Conservation (phyloP, 2,113 vertebrate species). For the Tylochromis polylepis region DNA sequence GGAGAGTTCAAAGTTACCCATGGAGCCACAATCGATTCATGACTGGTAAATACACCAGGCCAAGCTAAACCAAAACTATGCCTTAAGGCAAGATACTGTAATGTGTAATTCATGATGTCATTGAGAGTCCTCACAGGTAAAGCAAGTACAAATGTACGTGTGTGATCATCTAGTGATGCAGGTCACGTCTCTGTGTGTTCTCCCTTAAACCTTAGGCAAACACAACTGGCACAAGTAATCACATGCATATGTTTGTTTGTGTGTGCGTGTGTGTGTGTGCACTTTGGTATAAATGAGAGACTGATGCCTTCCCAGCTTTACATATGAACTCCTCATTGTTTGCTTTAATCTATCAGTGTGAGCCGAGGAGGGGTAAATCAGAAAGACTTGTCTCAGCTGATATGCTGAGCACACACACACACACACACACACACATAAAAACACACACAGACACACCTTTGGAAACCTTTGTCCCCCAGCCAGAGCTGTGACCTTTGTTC, state of each 20-base stretch:
- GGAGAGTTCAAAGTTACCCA: background rate
- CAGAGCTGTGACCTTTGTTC: conserved; percentile 34
- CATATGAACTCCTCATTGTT: conserved; percentile 42
- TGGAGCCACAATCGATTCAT: background rate
- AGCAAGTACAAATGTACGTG: background rate
- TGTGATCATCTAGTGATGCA: background rate
- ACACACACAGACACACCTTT: conserved; percentile 37
- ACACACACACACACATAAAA: conserved; percentile 28
- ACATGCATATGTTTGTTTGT: background rate
- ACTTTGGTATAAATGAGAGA: background rate
- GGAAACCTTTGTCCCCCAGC: conserved; percentile 21
- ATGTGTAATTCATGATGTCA: background rate
- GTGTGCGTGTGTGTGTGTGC: background rate
- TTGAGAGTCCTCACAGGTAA: background rate
- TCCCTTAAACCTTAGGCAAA: conserved; percentile 16
- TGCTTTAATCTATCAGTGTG: conserved; percentile 51
- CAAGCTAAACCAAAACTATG: background rate
- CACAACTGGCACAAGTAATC: conserved; percentile 1
- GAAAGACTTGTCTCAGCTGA: conserved; percentile 30
- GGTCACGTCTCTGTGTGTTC: conserved; percentile 1
- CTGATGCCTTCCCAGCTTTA: conserved; percentile 33
- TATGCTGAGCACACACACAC: conserved; percentile 34
- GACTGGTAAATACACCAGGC: background rate
- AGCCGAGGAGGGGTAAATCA: conserved; percentile 49
- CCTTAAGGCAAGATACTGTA: background rate